These are phyloP conservation scores for Myopa tessellatipennis DNA, from an alignment of 2,888 invertebrate genomes.

Conservation along the genomic window DNA sequence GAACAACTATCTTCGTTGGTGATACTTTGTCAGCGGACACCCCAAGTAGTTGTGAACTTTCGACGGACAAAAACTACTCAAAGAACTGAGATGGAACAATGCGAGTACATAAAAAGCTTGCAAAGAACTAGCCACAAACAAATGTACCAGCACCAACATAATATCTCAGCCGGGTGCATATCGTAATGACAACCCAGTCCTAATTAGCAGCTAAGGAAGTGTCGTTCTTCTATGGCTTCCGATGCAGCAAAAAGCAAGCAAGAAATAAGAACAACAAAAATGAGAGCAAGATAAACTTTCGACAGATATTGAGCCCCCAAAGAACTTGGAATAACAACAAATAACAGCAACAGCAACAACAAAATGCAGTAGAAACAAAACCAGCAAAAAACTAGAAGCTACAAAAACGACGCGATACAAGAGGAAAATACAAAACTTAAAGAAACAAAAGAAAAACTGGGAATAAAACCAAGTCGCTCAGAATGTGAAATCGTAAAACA, in stretches of 20 bases:
- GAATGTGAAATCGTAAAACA: conserved; percentile 34
- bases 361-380: conserved; percentile 2
- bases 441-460: conserved; percentile 8
- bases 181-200: conserved; percentile 43
- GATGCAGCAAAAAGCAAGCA: conserved; percentile 27
- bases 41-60: conserved; percentile 1
- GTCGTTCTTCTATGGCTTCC: conserved; percentile 51
- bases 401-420: neutral
- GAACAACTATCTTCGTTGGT: neutral
- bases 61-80: neutral
- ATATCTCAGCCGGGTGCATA: conserved; percentile 3
- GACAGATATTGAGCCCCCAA: conserved; percentile 26
- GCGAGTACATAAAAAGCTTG: neutral
- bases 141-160: neutral
- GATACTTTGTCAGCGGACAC: conserved; percentile 9
- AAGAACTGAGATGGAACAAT: neutral
- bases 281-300: conserved; percentile 35
- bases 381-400: neutral
- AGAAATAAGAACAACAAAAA: conserved; percentile 13
- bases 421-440: neutral
- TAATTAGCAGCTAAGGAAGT: conserved; percentile 51
- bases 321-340: conserved; percentile 19
- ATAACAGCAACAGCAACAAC: neutral
- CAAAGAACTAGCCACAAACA: neutral
- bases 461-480: conserved; percentile 33